Evolutionary conservation across 2,113 vertebrate genomes (phyloP), one percentile per base, ranked within the genome.

Genomic region (Athene cunicularia): DNA sequence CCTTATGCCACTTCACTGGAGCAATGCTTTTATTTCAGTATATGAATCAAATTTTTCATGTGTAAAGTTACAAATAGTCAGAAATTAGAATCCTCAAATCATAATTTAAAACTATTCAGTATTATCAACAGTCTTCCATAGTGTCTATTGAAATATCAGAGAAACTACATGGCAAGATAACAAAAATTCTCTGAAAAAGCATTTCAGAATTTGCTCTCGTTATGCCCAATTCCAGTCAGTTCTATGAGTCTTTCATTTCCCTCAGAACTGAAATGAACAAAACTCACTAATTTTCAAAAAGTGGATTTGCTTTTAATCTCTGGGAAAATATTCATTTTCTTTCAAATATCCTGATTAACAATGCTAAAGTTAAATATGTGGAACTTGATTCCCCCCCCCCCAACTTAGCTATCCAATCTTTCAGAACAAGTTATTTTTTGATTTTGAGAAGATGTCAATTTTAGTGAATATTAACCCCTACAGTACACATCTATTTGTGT

Each of bases 111-210:
- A 71, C 76, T 50, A 86, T 93, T 96, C 94, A 83, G 52, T 56
- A 70, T 86, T 95, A 92, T 68, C 63, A 95, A 93, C 86, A 90
- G 85, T 82, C 55, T 96, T 95, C 88, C 94, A 58, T 64, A 73
- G 45, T 60, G 33, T 41, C 90, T 95, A 56, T 74, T 94, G 90
- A 90, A 97, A 88, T 84, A 87, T 21, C 64, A 89, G 84, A 90
- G 79, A 93, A 97, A 87, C 53, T 76, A 88, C 81, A 80, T 17
- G 59, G 92, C 71, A 97, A 91, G 21, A 3, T 64, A 76, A 90
- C 30, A 80, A 85, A 92, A 85, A 43, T 75, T 63, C 88, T 95
- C 95, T 96, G 90, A 83, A 93, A 72, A 49, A 58, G 84, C 74
- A 87, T 88, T 95, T 83, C 26, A 74, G 94, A 84, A 93, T 87